phyloP scores from a whole-genome alignment of 2,797 vertebrate genomes.

The Gadopsis marmoratus region DNA sequence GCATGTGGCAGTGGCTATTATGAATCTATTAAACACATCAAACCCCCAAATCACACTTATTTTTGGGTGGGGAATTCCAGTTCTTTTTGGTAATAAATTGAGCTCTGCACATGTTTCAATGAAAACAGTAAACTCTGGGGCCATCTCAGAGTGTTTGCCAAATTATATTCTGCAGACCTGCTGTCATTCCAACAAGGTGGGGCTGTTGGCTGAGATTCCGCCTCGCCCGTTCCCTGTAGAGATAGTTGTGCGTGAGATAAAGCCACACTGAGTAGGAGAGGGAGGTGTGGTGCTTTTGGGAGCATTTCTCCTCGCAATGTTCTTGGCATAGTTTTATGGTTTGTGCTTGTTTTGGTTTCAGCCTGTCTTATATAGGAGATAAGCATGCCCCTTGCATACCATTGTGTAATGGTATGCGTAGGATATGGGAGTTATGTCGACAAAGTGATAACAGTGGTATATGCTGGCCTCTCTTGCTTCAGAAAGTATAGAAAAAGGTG shows the following conservation, averaged over 20 bases:
- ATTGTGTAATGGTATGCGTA: constrained; percentile 49
- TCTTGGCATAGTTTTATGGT: constrained; percentile 55
- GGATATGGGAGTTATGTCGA: constrained; percentile 48
- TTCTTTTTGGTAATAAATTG: constrained; percentile 17
- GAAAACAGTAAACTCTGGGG: constrained; percentile 45
- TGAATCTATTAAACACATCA: constrained; percentile 19
- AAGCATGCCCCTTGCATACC: constrained; percentile 52
- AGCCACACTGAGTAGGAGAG: constrained; percentile 48
- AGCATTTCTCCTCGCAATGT: constrained; percentile 65
- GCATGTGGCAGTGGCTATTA: not conserved
- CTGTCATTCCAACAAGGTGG: constrained; percentile 74
- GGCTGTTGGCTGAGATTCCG: constrained; percentile 70
- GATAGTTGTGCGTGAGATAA: constrained; percentile 42
- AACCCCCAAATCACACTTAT: not conserved
- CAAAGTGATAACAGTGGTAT: constrained; percentile 31
- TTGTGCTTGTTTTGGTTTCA: constrained; percentile 50
- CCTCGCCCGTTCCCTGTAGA: constrained; percentile 73
- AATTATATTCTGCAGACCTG: constrained; percentile 66
- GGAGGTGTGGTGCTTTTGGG: constrained; percentile 76
- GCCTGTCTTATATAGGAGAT: constrained; percentile 54
- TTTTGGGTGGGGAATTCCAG: constrained; percentile 43
- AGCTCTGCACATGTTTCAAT: constrained; percentile 34
- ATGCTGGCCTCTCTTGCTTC: constrained; percentile 17
- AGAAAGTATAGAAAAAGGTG: constrained; percentile 44
- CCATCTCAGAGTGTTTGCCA: constrained; percentile 50